Base-by-base conservation (phyloP, 1,140 invertebrate species). In the Lordiphosa clarofinis region DNA sequence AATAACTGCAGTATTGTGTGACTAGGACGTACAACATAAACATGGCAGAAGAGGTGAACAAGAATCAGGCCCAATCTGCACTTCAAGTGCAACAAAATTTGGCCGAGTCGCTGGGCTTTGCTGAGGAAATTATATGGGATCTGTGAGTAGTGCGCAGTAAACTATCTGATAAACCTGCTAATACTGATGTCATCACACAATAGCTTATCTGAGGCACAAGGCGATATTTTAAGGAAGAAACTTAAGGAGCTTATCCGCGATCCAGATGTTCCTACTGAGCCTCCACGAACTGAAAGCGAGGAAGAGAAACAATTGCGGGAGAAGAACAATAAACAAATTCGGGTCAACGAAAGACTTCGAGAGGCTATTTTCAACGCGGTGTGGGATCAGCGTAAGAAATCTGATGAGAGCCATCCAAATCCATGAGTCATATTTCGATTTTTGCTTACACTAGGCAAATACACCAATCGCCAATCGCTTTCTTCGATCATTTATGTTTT, bases 401-500 rank as follows among this genome's bases (percentile, higher is more conserved):
- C 7, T 7, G 9, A 42, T 7, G 10, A 8, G 2, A 37, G 8
- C 11, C 15, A 56, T 37, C 1, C n/a, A 9, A n/a, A n/a, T 15
- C 31, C 13, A 7, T 19, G 19, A 33, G 9, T 11, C 28, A 37
- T 37, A 12, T 47, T 5, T 11, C 9, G 28, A 21, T 19, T 59
- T 55, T 28, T 31, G 21, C 56, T 33, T 24, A 1, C 49, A 1
- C 24, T 28, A 88, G 86, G 86, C 11, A 88, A 88, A 48, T 84
- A 86, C 40, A 67, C 70, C 6, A 88, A 86, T 67, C 39, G 63
- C 0, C 71, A 71, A n/a, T 67, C 78, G 28, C 44, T 88, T 1
- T 72, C 81, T 1, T 56, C 86, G 4, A 69, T 88, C 3, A 69
- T 88, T 5, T 87, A 87, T 35, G 73, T 87, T 12, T 42, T 88